Conservation (phyloP, 2,797 vertebrate species). For the Tokudaia muenninki region DNA sequence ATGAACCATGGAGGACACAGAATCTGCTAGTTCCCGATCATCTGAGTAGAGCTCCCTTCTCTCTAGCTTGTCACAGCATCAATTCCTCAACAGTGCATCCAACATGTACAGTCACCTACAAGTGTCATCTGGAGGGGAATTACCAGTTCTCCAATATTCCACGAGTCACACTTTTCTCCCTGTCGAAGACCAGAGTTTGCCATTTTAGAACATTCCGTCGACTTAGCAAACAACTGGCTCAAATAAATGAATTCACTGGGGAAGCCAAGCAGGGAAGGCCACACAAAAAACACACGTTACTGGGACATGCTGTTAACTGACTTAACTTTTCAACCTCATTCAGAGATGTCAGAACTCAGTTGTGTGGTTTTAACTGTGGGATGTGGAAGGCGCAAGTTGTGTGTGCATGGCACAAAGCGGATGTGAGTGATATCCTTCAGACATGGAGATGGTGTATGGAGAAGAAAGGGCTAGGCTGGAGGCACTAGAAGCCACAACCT, state of each 20-base stretch:
- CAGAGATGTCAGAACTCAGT: neutral
- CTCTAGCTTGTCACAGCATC: neutral
- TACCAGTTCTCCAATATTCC: neutral
- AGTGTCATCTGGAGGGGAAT: too few species aligned
- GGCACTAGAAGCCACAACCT: fast-evolving
- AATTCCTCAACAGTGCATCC: fast-evolving
- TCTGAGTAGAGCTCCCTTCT: neutral
- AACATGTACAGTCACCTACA: neutral
- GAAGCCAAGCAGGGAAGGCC: fast-evolving
- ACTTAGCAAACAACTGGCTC: neutral
- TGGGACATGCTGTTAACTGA: fast-evolving
- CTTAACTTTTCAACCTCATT: neutral
- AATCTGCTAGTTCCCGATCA: fast-evolving
- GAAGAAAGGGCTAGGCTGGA: too few species aligned
- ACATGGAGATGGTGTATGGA: neutral
- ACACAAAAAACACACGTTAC: fast-evolving
- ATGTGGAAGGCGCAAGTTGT: neutral
- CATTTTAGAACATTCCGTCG: neutral
- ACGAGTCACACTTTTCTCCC: neutral
- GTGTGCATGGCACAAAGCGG: neutral
- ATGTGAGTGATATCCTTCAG: fast-evolving
- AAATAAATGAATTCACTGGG: neutral
- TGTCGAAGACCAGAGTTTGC: neutral
- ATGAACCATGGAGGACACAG: too few species aligned
- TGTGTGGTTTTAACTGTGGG: neutral